A percentile compares a stretch with the other conserved stretches of the same genome.
Conservation (phyloP, 2,888 invertebrate genomes). For the Xylota segnis region DNA sequence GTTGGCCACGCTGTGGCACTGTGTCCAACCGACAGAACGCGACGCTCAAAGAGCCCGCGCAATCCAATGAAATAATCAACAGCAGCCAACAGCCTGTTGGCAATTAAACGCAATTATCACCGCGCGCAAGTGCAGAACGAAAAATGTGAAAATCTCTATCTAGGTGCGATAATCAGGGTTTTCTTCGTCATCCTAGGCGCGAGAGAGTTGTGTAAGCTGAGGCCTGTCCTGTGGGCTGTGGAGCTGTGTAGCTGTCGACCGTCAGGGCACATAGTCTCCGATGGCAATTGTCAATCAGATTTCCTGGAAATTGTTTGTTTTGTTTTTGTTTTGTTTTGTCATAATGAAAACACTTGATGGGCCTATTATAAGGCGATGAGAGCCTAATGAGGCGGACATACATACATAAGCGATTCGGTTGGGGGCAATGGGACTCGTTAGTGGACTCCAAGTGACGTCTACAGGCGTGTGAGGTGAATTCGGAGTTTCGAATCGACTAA, state of each 20-base stretch:
- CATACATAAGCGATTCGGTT: constrained; percentile 50
- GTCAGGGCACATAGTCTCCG: constrained; percentile 19
- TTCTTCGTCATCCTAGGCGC: constrained; percentile 13
- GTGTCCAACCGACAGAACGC: neutral
- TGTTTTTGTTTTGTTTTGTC: constrained; percentile 24
- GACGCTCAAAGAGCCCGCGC: constrained; percentile 68
- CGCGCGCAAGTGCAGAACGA: constrained; percentile 72
- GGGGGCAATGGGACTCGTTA: constrained; percentile 49
- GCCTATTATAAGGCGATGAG: constrained; percentile 60
- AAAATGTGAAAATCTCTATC: constrained; percentile 76
- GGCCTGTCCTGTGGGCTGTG: constrained; percentile 2
- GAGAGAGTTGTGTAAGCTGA: constrained; percentile 34
- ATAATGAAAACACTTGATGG: constrained; percentile 72
- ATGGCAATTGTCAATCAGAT: constrained; percentile 73
- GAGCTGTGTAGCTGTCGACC: constrained; percentile 6
- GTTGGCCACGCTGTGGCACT: constrained; percentile 52
- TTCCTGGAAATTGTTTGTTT: constrained; percentile 50
- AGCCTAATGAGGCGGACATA: constrained; percentile 57
- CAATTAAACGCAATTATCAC: constrained; percentile 77
- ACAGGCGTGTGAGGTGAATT: constrained; percentile 53
- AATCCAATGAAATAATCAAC: constrained; percentile 70
- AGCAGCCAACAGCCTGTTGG: constrained; percentile 60
- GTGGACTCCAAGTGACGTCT: constrained; percentile 27
- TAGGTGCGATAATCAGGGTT: constrained; percentile 75
- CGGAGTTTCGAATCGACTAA: constrained; percentile 40